These are phyloP conservation scores for Gymnocypris eckloni DNA, from an alignment of 2,797 vertebrate genomes.

Conservation along the genomic window DNA sequence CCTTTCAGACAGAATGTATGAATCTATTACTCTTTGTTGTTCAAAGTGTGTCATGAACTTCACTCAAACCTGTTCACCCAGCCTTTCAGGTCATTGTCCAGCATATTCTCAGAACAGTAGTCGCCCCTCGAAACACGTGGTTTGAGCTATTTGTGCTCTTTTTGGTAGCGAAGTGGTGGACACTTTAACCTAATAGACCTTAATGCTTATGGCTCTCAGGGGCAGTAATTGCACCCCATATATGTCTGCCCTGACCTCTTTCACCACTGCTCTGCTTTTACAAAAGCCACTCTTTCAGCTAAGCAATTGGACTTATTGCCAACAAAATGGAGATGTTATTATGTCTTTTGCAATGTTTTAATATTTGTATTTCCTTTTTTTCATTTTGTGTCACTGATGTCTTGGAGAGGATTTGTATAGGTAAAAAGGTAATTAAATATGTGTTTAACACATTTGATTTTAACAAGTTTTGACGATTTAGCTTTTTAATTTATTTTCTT, in stretches of 20 bases:
- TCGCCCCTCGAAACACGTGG: slow-evolving; percentile 55
- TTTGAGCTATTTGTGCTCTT: slow-evolving; percentile 63
- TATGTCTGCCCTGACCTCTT: slow-evolving; percentile 76
- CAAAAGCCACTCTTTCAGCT: slow-evolving; percentile 72
- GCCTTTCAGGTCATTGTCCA: slow-evolving; percentile 49
- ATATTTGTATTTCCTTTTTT: neutral
- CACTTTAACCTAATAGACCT: slow-evolving; percentile 78
- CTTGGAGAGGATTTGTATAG: neutral
- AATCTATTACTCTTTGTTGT: slow-evolving; percentile 33
- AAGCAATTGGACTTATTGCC: slow-evolving; percentile 63
- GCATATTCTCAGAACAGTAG: slow-evolving; percentile 53
- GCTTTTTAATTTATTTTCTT: slow-evolving; percentile 8
- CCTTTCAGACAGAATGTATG: neutral
- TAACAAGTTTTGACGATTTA: slow-evolving; percentile 1
- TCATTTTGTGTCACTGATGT: neutral
- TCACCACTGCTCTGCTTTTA: slow-evolving; percentile 67
- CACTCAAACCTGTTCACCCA: slow-evolving; percentile 21
- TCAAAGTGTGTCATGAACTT: slow-evolving; percentile 29
- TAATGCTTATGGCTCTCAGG: slow-evolving; percentile 75
- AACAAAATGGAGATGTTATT: slow-evolving; percentile 55
- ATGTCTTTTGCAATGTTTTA: neutral
- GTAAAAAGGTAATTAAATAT: slow-evolving; percentile 2
- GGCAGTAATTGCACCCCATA: slow-evolving; percentile 75
- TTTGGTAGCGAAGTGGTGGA: slow-evolving; percentile 70
- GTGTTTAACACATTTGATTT: neutral